Evolutionary conservation across 2,888 invertebrate genomes (phyloP).

Genomic region (Rhagonycha fulva): DNA sequence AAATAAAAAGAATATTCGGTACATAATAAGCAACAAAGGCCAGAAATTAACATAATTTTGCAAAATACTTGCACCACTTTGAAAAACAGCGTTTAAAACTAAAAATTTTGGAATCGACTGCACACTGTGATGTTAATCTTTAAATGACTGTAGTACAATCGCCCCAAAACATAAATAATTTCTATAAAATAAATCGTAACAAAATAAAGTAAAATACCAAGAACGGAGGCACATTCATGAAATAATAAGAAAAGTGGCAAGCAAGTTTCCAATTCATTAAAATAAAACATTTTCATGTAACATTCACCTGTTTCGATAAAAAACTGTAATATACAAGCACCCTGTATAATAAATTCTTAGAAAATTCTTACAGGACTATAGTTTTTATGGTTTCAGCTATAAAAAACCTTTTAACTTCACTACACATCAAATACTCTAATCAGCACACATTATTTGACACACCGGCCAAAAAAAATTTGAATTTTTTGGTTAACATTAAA

Average conservation of each 20-base stretch:
- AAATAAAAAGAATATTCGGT: neutral
- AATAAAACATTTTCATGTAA: neutral
- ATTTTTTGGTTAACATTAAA: neutral
- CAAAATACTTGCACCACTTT: neutral
- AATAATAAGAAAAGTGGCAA: neutral
- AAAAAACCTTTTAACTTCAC: neutral
- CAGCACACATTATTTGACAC: neutral
- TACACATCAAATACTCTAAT: neutral
- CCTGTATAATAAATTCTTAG: neutral
- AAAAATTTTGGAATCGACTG: neutral
- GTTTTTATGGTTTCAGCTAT: neutral
- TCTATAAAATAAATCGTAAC: neutral
- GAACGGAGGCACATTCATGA: neutral
- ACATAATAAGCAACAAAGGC: neutral
- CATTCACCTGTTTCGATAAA: neutral
- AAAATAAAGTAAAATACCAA: neutral
- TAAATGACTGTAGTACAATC: neutral
- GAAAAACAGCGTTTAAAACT: neutral
- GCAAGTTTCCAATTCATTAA: neutral
- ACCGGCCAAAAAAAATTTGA: neutral
- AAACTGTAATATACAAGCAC: neutral
- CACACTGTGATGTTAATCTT: neutral
- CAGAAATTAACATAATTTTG: neutral
- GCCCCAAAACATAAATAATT: neutral
- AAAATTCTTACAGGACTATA: neutral